Conservation (phyloP, 2,797 vertebrate species). For the Sebastes matsubarae region DNA sequence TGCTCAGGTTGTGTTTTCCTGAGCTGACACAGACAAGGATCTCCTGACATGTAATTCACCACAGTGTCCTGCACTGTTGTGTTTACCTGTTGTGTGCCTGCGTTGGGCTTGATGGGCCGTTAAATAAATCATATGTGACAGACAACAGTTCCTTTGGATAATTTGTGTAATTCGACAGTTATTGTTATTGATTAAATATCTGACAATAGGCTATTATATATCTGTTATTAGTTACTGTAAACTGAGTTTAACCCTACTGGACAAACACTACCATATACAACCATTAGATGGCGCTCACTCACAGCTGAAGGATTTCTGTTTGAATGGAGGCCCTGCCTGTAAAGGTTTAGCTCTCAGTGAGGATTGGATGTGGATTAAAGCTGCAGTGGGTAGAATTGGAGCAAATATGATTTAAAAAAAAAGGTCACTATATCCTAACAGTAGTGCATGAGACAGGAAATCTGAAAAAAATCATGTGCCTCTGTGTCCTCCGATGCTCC, state of each 20-base stretch:
- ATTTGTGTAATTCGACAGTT: background rate
- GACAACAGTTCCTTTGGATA: background rate
- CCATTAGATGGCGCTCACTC: conserved; percentile 63
- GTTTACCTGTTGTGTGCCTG: conserved; percentile 11
- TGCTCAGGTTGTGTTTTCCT: background rate
- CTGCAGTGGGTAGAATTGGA: no score
- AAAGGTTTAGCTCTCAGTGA: background rate
- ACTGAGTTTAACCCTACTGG: background rate
- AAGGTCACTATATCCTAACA: no score
- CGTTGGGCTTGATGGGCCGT: conserved; percentile 5
- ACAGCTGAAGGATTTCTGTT: conserved; percentile 11
- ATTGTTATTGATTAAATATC: background rate
- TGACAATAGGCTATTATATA: background rate
- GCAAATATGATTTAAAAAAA: no score
- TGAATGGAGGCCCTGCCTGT: background rate
- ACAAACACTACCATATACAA: background rate
- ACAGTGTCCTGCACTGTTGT: background rate
- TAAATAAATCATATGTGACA: conserved; percentile 36
- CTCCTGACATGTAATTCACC: background rate
- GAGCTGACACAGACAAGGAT: conserved; percentile 16
- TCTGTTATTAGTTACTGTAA: background rate
- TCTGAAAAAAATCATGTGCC: no score
- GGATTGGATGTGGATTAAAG: background rate
- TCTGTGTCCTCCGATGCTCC: no score
- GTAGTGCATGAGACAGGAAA: no score